Percentiles rank a stretch among this genome's conserved stretches.
Evolutionary conservation across 2,113 vertebrate genomes (phyloP).

Genomic region (Phocoena sinus): DNA sequence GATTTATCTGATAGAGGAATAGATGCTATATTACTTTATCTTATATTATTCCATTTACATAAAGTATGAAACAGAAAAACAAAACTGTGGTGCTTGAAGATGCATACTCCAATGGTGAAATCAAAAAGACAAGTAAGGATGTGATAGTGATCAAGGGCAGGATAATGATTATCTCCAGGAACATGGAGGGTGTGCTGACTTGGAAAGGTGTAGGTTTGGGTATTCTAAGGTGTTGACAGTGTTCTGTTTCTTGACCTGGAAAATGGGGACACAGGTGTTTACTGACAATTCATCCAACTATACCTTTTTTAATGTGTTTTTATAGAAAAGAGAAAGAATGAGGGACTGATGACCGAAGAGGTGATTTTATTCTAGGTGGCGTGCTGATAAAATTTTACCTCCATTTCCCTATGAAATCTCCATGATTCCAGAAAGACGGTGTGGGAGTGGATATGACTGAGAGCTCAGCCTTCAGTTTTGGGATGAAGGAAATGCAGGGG

Average conservation of each 20-base stretch:
- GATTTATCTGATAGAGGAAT: not conserved
- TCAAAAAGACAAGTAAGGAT: not conserved
- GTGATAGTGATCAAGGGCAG: not conserved
- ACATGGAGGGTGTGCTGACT: not conserved
- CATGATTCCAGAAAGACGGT: not conserved
- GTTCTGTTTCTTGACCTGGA: not conserved
- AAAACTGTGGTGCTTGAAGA: not conserved
- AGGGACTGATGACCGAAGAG: not conserved
- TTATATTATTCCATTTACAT: not conserved
- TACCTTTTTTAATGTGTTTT: not conserved
- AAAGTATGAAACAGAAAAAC: not conserved
- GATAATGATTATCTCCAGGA: not conserved
- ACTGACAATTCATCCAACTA: not conserved
- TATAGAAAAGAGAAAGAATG: not conserved
- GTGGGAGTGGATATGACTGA: not conserved
- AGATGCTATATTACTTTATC: not conserved
- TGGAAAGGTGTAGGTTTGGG: not conserved
- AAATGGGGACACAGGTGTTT: not conserved
- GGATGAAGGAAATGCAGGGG: not conserved
- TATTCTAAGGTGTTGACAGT: not conserved
- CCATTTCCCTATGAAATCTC: not conserved
- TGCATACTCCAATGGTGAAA: not conserved
- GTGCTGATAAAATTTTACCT: not conserved
- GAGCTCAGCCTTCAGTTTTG: not conserved
- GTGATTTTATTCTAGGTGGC: not conserved